Evolutionary conservation across 2,888 invertebrate species (phyloP).

Genomic region (Mythimna vitellina): DNA sequence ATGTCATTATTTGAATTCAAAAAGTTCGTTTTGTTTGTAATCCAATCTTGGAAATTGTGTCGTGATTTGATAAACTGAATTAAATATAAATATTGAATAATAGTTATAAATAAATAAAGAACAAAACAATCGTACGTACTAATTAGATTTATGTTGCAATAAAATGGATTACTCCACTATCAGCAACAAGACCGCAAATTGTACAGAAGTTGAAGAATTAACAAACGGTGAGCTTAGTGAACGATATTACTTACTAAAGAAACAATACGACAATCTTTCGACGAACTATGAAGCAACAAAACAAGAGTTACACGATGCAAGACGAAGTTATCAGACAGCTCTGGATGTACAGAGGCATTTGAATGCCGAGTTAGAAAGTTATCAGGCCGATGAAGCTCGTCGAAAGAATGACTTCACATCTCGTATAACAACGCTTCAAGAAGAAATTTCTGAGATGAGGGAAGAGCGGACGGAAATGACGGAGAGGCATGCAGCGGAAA

Average conservation of each 20-base stretch:
- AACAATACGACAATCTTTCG: slow-evolving; percentile 82
- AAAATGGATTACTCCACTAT: slow-evolving; percentile 87
- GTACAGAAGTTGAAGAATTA: slow-evolving; percentile 81
- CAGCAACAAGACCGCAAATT: slow-evolving; percentile 84
- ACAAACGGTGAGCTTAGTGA: slow-evolving; percentile 84
- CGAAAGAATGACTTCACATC: slow-evolving; percentile 76
- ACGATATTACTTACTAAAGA: slow-evolving; percentile 82
- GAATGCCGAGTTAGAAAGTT: slow-evolving; percentile 82
- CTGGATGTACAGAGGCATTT: slow-evolving; percentile 86
- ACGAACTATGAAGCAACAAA: slow-evolving; percentile 81
- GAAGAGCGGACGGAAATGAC: slow-evolving; percentile 78
- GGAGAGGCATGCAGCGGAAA: slow-evolving; percentile 78
- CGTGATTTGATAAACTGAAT: background rate
- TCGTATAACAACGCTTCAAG: slow-evolving; percentile 80
- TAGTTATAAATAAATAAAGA: background rate
- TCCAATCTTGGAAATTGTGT: background rate
- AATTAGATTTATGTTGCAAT: slow-evolving; percentile 8
- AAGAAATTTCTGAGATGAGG: slow-evolving; percentile 80
- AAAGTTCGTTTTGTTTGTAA: slow-evolving; percentile 54
- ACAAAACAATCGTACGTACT: background rate
- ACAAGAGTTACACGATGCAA: slow-evolving; percentile 86
- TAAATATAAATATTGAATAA: background rate
- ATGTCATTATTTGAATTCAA: slow-evolving; percentile 40
- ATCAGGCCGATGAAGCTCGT: slow-evolving; percentile 81
- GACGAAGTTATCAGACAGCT: slow-evolving; percentile 84